Percentiles rank a stretch among this genome's conserved stretches.
These are phyloP conservation scores for Columba livia DNA, from an alignment of 2,113 vertebrate species.

Conservation along the genomic window DNA sequence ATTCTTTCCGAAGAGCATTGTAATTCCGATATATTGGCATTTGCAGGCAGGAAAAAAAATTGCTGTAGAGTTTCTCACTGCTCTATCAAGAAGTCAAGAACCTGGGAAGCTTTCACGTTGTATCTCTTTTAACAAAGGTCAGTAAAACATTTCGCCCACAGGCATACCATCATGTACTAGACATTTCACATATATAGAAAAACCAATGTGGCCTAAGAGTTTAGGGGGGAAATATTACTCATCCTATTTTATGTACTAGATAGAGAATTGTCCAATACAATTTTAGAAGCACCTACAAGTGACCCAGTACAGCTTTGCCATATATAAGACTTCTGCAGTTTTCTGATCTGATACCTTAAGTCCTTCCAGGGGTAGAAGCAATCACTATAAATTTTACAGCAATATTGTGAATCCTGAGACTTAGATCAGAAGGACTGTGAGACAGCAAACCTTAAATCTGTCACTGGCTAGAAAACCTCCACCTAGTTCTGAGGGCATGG, in stretches of 20 bases:
- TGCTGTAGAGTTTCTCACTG: neutral
- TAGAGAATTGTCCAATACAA: neutral
- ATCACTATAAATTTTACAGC: neutral
- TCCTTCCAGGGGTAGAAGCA: neutral
- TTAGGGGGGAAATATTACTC: neutral
- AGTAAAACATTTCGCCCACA: neutral
- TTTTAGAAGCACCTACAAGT: neutral
- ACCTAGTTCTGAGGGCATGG: neutral
- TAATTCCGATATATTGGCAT: neutral
- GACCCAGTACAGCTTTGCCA: neutral
- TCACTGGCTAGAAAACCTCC: neutral
- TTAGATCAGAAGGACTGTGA: neutral
- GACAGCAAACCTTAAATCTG: constrained; percentile 39
- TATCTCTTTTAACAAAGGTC: neutral
- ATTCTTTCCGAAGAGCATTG: neutral
- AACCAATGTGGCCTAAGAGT: neutral
- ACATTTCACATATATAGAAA: neutral
- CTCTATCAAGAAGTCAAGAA: neutral
- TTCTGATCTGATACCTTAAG: neutral
- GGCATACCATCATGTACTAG: neutral
- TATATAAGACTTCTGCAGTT: neutral
- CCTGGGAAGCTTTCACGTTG: neutral
- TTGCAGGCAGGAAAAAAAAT: neutral
- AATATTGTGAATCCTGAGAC: neutral
- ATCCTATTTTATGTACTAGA: neutral